Conservation (phyloP, 2,113 vertebrate species). For the Chamaetylas fuelleborni region DNA sequence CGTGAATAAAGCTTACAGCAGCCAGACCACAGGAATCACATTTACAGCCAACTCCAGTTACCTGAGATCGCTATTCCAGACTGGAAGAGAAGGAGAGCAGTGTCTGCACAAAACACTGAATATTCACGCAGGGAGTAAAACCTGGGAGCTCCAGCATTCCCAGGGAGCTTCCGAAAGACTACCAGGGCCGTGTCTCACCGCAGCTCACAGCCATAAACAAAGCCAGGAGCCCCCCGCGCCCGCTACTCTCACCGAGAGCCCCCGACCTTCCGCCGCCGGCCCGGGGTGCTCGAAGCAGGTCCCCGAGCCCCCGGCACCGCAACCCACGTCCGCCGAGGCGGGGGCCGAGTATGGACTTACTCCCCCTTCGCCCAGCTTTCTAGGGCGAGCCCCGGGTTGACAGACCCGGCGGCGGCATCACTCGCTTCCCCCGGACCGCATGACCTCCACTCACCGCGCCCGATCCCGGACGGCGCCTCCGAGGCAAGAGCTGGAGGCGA, state of each 20-base stretch:
- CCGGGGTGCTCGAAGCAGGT: not conserved
- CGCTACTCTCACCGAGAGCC: fast-evolving
- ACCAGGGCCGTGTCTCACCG: not conserved
- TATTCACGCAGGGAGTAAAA: not conserved
- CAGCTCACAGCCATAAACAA: not conserved
- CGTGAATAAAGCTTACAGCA: not conserved
- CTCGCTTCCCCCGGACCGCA: not conserved
- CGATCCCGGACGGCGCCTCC: not conserved
- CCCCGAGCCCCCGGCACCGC: not conserved
- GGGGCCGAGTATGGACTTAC: fast-evolving
- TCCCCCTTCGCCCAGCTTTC: not conserved
- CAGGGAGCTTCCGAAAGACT: not conserved
- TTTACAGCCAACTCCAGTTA: not conserved
- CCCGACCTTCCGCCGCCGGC: not conserved
- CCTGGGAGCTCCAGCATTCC: not conserved
- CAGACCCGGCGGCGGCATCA: not conserved
- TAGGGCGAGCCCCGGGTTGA: not conserved
- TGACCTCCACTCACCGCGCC: not conserved
- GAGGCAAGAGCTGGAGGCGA: not conserved
- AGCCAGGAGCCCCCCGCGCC: not conserved
- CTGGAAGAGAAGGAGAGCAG: not conserved
- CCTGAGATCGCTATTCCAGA: not conserved
- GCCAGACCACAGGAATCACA: not conserved
- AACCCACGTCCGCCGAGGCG: too few species aligned
- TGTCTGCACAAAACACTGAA: not conserved